Evolutionary conservation across 2,888 invertebrate species (phyloP).

Genomic region (Acronicta alni): DNA sequence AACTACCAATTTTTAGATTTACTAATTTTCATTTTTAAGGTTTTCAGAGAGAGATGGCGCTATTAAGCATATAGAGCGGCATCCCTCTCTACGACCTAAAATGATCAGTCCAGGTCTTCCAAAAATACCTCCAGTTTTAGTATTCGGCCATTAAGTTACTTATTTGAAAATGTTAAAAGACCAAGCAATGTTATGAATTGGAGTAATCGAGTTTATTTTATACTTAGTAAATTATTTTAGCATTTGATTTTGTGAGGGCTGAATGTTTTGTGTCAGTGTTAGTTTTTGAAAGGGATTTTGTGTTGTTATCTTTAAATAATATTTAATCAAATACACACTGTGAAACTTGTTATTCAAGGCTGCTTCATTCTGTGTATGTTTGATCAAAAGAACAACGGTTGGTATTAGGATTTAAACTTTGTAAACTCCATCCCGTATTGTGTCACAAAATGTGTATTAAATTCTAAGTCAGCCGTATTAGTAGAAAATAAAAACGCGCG

Average conservation of each 20-base stretch:
- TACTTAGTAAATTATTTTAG: slow-evolving; percentile 53
- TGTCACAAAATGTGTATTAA: slow-evolving; percentile 2
- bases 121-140: not conserved
- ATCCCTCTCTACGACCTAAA: too few relatives aligned
- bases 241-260: slow-evolving; percentile 49
- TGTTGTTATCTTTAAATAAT: slow-evolving; percentile 33
- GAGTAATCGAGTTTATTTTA: slow-evolving; percentile 40
- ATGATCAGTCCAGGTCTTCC: too few relatives aligned
- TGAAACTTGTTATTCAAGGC: slow-evolving; percentile 33
- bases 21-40: too few relatives aligned
- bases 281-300: slow-evolving; percentile 35
- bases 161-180: slow-evolving; percentile 21
- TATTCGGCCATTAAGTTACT: not conserved
- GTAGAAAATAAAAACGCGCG: not conserved
- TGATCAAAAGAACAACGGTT: slow-evolving; percentile 28
- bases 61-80: too few relatives aligned
- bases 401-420: slow-evolving; percentile 48
- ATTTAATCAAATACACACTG: slow-evolving; percentile 28
- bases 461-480: too few relatives aligned
- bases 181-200: slow-evolving; percentile 21
- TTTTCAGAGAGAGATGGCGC: too few relatives aligned
- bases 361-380: slow-evolving; percentile 48
- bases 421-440: slow-evolving; percentile 27
- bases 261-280: slow-evolving; percentile 48
- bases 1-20: too few relatives aligned